phyloP scores from a whole-genome alignment of 30 jellyfish, hydroid and myxozoan genomes.

The Catostylus mosaicus region DNA sequence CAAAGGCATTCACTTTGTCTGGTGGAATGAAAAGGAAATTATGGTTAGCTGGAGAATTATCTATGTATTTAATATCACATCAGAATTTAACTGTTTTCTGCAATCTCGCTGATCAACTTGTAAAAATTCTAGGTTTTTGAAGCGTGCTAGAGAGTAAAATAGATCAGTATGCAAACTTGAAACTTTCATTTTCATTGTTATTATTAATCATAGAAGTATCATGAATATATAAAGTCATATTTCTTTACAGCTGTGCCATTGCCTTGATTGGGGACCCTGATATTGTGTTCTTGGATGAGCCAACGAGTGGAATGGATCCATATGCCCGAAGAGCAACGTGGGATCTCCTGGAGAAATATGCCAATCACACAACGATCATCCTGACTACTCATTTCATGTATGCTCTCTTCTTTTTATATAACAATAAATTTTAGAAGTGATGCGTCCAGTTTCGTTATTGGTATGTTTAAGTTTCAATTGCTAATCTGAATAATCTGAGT shows the following conservation, averaged over 20 bases:
- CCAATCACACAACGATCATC: slow-evolving; percentile 72
- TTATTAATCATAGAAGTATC: no score
- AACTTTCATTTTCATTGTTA: no score
- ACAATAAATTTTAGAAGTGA: background rate
- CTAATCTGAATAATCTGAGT: background rate
- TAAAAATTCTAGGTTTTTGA: no score
- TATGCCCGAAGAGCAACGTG: slow-evolving; percentile 99
- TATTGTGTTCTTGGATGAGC: slow-evolving; percentile 95
- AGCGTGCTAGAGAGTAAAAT: no score
- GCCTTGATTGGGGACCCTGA: slow-evolving; percentile 98
- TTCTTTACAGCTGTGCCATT: slow-evolving; percentile 86
- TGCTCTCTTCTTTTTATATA: background rate
- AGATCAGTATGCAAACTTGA: no score
- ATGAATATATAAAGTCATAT: no score
- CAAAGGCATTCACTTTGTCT: slow-evolving; percentile 80
- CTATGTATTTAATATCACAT: no score
- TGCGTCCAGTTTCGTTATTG: background rate
- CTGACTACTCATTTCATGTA: slow-evolving; percentile 97
- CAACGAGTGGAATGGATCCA: slow-evolving; percentile 99
- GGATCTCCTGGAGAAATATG: slow-evolving; percentile 89
- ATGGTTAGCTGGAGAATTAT: slow-evolving; percentile 67
- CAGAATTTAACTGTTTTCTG: no score
- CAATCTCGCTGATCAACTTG: no score
- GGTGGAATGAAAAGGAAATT: slow-evolving; percentile 99
- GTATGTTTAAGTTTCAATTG: no score